phyloP scores from a whole-genome alignment of 2,888 invertebrate species.

The Chymomyza fuscimana region DNA sequence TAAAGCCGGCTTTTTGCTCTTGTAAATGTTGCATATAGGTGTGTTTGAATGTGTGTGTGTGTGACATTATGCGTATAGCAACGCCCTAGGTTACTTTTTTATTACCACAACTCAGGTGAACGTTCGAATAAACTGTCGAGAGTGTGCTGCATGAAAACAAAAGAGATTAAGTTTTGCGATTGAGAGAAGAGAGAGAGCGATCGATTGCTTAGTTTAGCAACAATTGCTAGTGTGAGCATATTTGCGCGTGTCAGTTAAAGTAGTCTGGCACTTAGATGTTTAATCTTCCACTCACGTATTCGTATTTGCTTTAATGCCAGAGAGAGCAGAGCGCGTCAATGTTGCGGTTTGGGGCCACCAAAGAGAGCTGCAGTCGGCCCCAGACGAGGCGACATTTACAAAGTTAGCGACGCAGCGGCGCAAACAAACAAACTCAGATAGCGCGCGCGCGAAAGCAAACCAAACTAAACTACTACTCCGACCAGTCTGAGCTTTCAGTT shows the following conservation, averaged over 20 bases:
- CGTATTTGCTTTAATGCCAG: conserved; percentile 15
- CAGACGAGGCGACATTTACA: neutral
- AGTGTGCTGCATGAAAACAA: conserved; percentile 8
- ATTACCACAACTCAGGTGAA: conserved; percentile 55
- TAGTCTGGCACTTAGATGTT: conserved; percentile 34
- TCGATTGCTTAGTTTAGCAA: neutral
- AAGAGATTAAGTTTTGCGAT: conserved; percentile 29
- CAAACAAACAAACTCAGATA: neutral
- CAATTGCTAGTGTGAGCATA: conserved; percentile 34
- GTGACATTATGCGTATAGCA: neutral
- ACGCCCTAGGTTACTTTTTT: conserved; percentile 43
- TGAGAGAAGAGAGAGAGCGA: neutral
- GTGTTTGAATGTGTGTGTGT: conserved; percentile 15
- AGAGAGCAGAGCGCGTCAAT: conserved; percentile 7
- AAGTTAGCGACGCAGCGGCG: neutral
- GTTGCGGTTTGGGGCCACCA: conserved; percentile 1
- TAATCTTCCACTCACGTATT: conserved; percentile 67
- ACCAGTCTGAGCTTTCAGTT: conserved; percentile 45
- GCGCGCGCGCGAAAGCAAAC: conserved; percentile 24
- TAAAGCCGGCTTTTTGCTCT: neutral
- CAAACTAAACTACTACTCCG: conserved; percentile 36
- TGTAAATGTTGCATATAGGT: neutral
- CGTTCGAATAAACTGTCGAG: conserved; percentile 40
- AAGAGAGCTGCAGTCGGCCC: neutral
- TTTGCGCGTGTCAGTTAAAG: neutral